Base-by-base conservation (phyloP, 2,888 invertebrate species). In the Disparrhopalites patrizii region DNA sequence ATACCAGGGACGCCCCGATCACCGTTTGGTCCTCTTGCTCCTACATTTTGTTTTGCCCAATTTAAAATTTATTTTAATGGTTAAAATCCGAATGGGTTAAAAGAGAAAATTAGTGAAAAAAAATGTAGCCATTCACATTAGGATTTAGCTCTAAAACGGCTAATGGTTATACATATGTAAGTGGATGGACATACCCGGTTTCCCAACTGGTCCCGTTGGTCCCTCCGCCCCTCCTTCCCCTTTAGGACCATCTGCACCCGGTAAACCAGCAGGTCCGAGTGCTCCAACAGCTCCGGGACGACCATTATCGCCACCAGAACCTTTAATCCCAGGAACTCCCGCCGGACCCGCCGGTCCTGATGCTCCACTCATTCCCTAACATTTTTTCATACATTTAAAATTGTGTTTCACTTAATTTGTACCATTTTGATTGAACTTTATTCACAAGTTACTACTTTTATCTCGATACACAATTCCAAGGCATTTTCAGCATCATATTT, bases 211-310 rank as follows among this genome's bases (percentile, higher is more conserved):
- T 8, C 90, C 91, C 55, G 84, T 80, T 0, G 84, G 84, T 15
- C 93, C 93, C 51, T 84, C 76, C 58, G 86, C 83, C 4, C 90
- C 81, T 38, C 75, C 81, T 76, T 90, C 89, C 13, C 91, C 92
- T 79, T 90, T 90, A 25, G 82, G 80, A 52, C 90, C 90, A 76
- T 90, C 88, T 3, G 81, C 77, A 33, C 91, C 92, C 15, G 85
- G 84, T 2, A 84, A 80, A 20, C 92, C 91, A 31, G 87, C 85
- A 25, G 84, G 81, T 2, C 92, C 91, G 65, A 85, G 75, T 3
- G 79, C 78, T 0, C 90, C 89, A 1, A 85, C 80, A 40, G 82
- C 79, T 5, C 90, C 90, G 1, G 85, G 81, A 70, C 87, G 81
- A 15, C 90, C 90, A 8, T 82, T 77, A 75, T 90, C 89, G 40